These are phyloP conservation scores for Tetranychus piercei DNA, from an alignment of 2,888 invertebrate species.

Conservation along the genomic window DNA sequence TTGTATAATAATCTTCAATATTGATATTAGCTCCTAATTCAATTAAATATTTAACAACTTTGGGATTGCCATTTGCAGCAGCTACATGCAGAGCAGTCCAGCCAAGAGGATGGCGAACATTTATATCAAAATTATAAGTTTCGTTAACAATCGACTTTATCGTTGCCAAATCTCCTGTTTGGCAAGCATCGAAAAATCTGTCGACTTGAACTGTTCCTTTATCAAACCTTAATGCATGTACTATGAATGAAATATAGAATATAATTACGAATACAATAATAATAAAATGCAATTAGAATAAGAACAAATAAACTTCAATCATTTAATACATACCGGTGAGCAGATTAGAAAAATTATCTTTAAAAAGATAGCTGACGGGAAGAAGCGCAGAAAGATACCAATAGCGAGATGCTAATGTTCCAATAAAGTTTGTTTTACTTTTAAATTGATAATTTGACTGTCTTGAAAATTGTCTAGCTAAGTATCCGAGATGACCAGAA, in stretches of 20 bases:
- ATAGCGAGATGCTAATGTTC: no score
- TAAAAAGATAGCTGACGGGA: no score
- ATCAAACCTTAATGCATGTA: not conserved
- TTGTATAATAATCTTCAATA: conserved; percentile 53
- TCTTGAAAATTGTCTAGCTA: no score
- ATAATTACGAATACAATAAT: not conserved
- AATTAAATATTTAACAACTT: conserved; percentile 32
- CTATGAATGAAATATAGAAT: not conserved
- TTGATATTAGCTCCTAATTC: conserved; percentile 62
- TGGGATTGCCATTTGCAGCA: conserved; percentile 51
- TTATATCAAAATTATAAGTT: conserved; percentile 7
- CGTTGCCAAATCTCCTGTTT: conserved; percentile 4
- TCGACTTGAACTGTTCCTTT: not conserved
- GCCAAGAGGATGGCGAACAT: conserved; percentile 46
- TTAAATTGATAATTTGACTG: no score
- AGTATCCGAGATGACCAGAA: no score
- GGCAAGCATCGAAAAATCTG: not conserved
- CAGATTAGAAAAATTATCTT: no score
- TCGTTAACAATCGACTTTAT: not conserved
- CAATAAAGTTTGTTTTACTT: no score
- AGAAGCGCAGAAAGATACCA: no score
- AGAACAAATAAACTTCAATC: not conserved
- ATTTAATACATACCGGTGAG: not conserved
- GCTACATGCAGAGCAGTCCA: conserved; percentile 75
- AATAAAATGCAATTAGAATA: not conserved